Base-by-base conservation (phyloP, 2,888 invertebrate species). In the Eustalomyia histrio region DNA sequence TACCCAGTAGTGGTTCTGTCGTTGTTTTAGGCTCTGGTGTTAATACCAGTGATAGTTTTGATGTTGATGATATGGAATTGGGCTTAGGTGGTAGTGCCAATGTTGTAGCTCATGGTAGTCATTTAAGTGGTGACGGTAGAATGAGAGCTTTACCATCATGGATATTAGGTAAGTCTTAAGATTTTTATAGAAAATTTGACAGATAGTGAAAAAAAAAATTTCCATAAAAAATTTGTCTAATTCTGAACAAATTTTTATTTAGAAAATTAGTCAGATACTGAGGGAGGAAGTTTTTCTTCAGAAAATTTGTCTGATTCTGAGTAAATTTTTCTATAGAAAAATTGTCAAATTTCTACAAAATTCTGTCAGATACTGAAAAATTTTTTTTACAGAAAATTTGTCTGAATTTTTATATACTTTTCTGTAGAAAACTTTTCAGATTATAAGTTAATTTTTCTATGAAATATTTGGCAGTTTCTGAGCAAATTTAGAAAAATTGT, bases 91-190 rank as follows among this genome's bases (percentile, higher is more conserved):
- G 87, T 14, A 85, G 84, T 21, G 84, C 87, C 16, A 83, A 85
- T 29, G 85, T 86, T n/a, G 85, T 85, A 8, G 84, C 83, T 2
- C 83, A 83, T 68, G 78, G 76, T 29, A 79, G 82, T 21, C 82
- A 79, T 57, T 52, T 76, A 9, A 79, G 69, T 24, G 72, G 76
- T 5, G 84, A 85, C 43, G 79, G 83, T n/a, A 85, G 85, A 82
- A 85, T 83, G 63, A 86, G 87, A n/a, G 84, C 87, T 1, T 79
- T 89, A 9, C 87, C 86, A 10, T 87, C 87, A 12, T 88, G 88
- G 89, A 88, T 88, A 63, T 73, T 88, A 33, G 88, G 88, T 88
- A 65, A 76, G 83, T 73, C 5, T 14, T 14, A 12, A 14, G 12
- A 39, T 39, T 39, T 35, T 21, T 21, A 21, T 29, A 29, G 39